These are phyloP conservation scores for Conus canariensis DNA, from an alignment of 2,888 invertebrate genomes.

Conservation along the genomic window DNA sequence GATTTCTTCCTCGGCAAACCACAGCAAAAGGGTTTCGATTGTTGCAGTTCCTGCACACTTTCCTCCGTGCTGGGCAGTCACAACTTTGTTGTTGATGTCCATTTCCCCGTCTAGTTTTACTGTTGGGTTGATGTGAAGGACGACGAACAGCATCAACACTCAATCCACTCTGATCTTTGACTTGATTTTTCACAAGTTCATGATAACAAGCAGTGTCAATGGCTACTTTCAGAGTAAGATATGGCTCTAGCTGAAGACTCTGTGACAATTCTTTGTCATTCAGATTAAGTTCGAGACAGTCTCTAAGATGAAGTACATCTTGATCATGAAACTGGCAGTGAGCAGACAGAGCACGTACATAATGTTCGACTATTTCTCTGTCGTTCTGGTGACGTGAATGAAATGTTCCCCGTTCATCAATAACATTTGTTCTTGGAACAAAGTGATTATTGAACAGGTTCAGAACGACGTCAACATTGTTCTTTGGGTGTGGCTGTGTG, in stretches of 20 bases:
- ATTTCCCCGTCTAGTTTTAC: not conserved
- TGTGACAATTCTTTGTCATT: not conserved
- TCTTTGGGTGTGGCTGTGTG: too few species aligned
- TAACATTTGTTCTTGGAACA: not conserved
- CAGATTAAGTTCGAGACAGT: too few species aligned
- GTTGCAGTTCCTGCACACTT: not conserved
- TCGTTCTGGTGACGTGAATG: too few species aligned
- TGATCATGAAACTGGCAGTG: not conserved
- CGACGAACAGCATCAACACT: not conserved
- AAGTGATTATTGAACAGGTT: not conserved
- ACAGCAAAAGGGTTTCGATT: conserved; percentile 11
- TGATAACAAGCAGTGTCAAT: not conserved
- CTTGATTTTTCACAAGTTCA: not conserved
- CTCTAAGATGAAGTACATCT: not conserved
- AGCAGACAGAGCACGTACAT: not conserved
- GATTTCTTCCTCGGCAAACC: not conserved
- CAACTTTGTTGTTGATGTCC: not conserved
- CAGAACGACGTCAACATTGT: too few species aligned
- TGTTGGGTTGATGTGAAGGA: not conserved
- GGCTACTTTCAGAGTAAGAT: not conserved
- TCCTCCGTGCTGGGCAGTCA: not conserved
- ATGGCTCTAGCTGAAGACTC: not conserved
- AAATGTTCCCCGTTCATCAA: not conserved
- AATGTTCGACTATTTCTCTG: too few species aligned
- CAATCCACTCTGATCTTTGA: not conserved